Conservation (phyloP, 2,888 invertebrate genomes). For the Tipula vernalis region DNA sequence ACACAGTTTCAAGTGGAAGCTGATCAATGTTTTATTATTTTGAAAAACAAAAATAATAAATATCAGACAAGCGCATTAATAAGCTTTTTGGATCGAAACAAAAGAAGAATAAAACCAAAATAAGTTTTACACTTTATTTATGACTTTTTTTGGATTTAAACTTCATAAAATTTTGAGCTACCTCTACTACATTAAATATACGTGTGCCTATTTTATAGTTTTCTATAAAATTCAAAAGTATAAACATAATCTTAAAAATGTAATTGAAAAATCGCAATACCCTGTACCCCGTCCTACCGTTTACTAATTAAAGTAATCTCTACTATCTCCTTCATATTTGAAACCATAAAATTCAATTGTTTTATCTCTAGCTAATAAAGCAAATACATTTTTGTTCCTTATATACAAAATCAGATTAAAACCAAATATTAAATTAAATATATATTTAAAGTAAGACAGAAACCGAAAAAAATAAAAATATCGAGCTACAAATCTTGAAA, state of each 20-base stretch:
- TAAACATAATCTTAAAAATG: background rate
- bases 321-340: background rate
- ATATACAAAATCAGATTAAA: background rate
- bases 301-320: background rate
- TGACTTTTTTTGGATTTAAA: background rate
- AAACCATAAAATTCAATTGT: background rate
- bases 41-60: background rate
- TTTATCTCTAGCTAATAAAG: background rate
- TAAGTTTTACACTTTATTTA: background rate
- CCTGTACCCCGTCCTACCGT: too few relatives aligned
- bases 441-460: background rate
- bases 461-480: background rate
- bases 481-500: background rate
- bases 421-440: background rate
- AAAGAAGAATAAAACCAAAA: background rate
- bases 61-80: background rate
- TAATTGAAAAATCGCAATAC: background rate
- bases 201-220: background rate
- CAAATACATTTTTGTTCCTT: background rate
- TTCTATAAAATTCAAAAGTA: background rate
- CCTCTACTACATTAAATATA: background rate
- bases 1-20: background rate
- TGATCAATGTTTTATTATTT: background rate
- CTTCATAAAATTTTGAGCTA: background rate
- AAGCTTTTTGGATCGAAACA: background rate